Evolutionary conservation across 1,140 invertebrate genomes (phyloP), one percentile per base, ranked within the genome.

Genomic region (Drosophila subpulchrella): DNA sequence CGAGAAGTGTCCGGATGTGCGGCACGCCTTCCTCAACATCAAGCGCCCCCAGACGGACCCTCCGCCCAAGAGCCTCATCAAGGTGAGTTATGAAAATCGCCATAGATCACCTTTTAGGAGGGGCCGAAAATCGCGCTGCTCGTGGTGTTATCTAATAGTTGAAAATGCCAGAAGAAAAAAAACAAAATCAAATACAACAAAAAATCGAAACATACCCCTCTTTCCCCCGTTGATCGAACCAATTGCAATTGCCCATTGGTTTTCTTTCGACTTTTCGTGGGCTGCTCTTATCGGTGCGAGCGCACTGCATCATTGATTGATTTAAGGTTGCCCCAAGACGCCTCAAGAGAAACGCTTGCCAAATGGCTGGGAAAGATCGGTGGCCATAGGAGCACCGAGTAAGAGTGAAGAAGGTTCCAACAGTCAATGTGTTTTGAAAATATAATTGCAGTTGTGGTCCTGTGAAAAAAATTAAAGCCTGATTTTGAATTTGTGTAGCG

Each of bases 1-100:
- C 91, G 97, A 98, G 91, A 96, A 97, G 91, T 97, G 97, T 89
- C 97, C 97, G 1, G 96, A 96, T 83, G 90, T 83, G 50, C 76
- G 86, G 38, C 91, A 83, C 55, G 60, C 84, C 46, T 91, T 91
- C 62, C 75, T 88, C 24, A 88, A 91, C 54, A 91, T 91, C 44
- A 91, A 90, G 67, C 86, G 90, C 8, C 90, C 90, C 7, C 65
- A 67, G 56, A 68, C 53, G 36, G 90, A 91, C 42, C 30, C 81
- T 59, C 75, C 86, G 55, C 90, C 90, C 59, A 91, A 90, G 62
- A 85, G 66, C 53, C 71, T 91, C 50, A 67, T 90, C 24, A 91
- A 91, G 90, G 90, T 91, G 59, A 75, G 90, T 79, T 24, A 38
- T 32, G 30, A 20, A 41, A 30, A 55, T 36, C 34, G 5, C 38